Evolutionary conservation across 2,888 invertebrate species (phyloP).

Genomic region (Troides helena): DNA sequence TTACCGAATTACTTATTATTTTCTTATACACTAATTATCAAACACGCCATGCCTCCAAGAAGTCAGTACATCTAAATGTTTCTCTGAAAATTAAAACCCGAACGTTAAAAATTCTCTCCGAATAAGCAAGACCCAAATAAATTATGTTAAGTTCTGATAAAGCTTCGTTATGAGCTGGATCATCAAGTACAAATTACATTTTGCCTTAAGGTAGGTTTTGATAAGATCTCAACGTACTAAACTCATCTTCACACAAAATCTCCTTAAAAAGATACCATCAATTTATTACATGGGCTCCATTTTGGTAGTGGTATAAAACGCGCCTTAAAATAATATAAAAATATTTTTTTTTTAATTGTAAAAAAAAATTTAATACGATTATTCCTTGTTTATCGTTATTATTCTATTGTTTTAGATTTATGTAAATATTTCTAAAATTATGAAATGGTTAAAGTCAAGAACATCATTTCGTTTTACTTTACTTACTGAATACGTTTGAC

Average conservation of each 20-base stretch:
- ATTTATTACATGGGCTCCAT: conserved; percentile 11
- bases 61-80: not conserved
- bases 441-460: too few relatives aligned
- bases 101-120: not conserved
- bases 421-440: too few relatives aligned
- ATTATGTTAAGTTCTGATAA: conserved; percentile 15
- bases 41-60: not conserved
- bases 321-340: conserved; percentile 1
- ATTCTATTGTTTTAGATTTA: too few relatives aligned
- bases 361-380: not conserved
- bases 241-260: conserved; percentile 23
- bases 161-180: conserved; percentile 8
- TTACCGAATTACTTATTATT: not conserved
- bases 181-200: conserved; percentile 13
- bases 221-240: conserved; percentile 24
- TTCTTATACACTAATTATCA: not conserved
- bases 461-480: too few relatives aligned
- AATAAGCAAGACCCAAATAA: conserved; percentile 4
- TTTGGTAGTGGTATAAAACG: conserved; percentile 7
- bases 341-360: not conserved
- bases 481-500: too few relatives aligned
- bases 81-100: not conserved
- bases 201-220: conserved; percentile 25
- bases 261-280: conserved; percentile 23
- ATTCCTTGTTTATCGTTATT: too few relatives aligned